Evolutionary conservation across 2,888 invertebrate species (phyloP), one percentile per base, ranked within the genome.

Genomic region (Meta bourneti): DNA sequence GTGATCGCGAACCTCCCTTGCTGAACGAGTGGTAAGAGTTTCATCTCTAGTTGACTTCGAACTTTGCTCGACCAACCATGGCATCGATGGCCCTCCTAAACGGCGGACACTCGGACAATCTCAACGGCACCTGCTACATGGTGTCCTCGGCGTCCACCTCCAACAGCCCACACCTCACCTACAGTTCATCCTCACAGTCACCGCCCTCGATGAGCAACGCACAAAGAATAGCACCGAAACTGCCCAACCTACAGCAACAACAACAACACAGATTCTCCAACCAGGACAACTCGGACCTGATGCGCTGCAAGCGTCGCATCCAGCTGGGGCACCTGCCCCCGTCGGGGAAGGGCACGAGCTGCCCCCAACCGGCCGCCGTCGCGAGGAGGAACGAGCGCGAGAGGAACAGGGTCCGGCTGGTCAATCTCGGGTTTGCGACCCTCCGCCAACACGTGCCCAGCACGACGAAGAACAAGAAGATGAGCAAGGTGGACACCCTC

Each of bases 311-410:
- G 48, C 52, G 93, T 51, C 84, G 93, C 34, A 93, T 93, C 34
- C 93, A 93, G n/a, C 88, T 93, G 2, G 91, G 91, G 16, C 90
- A 92, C 1, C 54, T 92, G n/a, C 70, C 90, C 13, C 88, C 87
- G n/a, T 70, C 78, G 4, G 54, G 79, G 6, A 61, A 80, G 4
- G 78, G 77, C n/a, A 61, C 70, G 69, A 54, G 52, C 69, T 70
- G n/a, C 0, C 92, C 90, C 6, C 93, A 89, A 19, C 89, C 93
- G 0, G 89, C 98, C 97, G 94, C 97, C 97, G 98, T 98, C 52
- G 98, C 97, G 0, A 96, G 98, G 87, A 96, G 99, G 94, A 99
- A 99, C 95, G 98, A 98, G 52, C 96, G 99, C 72, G 99, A 99
- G 95, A 96, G 99, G 94, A 99, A 98, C 95, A 96, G 99, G 94